Evolutionary conservation across 2,888 invertebrate species (phyloP).

Genomic region (Neoaliturus tenellus): DNA sequence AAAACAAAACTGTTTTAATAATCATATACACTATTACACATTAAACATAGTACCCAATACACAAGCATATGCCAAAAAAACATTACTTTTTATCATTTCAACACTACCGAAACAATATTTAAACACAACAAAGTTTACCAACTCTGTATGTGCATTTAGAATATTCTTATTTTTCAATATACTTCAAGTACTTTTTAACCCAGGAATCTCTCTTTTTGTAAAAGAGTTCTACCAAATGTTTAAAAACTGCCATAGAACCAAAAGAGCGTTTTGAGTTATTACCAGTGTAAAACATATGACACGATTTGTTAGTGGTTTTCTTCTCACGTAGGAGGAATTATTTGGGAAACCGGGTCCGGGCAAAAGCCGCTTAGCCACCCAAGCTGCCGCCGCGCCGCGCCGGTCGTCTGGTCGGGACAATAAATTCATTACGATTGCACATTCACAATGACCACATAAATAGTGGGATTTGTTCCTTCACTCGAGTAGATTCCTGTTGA

Average conservation of each 20-base stretch:
- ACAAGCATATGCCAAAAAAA: too few relatives aligned
- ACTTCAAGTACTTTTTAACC: too few relatives aligned
- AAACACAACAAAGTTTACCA: too few relatives aligned
- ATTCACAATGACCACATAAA: slow-evolving; percentile 46
- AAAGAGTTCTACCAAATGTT: too few relatives aligned
- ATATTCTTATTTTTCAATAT: too few relatives aligned
- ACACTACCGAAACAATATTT: too few relatives aligned
- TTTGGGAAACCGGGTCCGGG: slow-evolving; percentile 17
- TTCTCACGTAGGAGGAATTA: slow-evolving; percentile 32
- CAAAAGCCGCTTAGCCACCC: slow-evolving; percentile 39
- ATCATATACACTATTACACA: neutral
- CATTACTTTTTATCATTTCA: too few relatives aligned
- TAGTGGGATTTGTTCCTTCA: slow-evolving; percentile 40
- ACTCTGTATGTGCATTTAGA: too few relatives aligned
- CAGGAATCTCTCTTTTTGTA: too few relatives aligned
- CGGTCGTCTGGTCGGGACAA: slow-evolving; percentile 29
- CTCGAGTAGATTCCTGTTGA: neutral
- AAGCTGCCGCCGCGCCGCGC: slow-evolving; percentile 23
- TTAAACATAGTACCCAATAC: too few relatives aligned
- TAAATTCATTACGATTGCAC: slow-evolving; percentile 49
- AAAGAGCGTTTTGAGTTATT: too few relatives aligned
- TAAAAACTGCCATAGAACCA: too few relatives aligned
- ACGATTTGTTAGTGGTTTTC: slow-evolving; percentile 8
- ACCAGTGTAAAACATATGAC: neutral
- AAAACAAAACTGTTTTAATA: slow-evolving; percentile 34